Conservation (phyloP, 2,888 invertebrate genomes). For the Drosophila tanythrix region DNA sequence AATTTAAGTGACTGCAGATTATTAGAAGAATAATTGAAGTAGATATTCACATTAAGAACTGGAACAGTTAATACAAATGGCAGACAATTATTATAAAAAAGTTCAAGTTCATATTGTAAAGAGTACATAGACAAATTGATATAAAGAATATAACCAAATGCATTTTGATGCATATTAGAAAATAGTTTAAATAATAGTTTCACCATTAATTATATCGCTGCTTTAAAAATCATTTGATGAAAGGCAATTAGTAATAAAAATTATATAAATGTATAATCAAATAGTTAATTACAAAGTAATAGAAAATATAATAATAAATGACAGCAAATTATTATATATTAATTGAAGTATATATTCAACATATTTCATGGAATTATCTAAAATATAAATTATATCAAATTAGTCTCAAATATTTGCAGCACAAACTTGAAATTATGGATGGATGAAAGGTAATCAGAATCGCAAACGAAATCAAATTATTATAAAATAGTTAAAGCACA, state of each 20-base stretch:
- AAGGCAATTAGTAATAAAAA: too few relatives aligned
- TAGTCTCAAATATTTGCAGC: not conserved
- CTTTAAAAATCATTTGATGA: too few relatives aligned
- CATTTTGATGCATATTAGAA: not conserved
- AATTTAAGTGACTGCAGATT: not conserved
- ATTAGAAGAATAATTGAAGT: not conserved
- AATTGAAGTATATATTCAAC: not conserved
- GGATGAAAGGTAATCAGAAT: not conserved
- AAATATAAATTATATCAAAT: not conserved
- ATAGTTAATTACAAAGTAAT: not conserved
- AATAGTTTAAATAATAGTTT: not conserved
- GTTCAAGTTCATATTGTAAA: not conserved
- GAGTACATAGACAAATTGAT: too few relatives aligned
- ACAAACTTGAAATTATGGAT: not conserved
- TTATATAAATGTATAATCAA: not conserved
- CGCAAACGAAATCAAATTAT: not conserved
- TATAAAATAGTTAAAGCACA: not conserved
- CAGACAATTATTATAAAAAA: not conserved
- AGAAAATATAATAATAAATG: not conserved
- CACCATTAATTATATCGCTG: not conserved
- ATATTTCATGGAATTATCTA: not conserved
- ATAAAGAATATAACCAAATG: not conserved
- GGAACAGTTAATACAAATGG: not conserved
- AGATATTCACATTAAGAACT: not conserved
- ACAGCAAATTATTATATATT: not conserved